phyloP scores from a whole-genome alignment of 2,797 vertebrate species.

The Kryptolebias ocellatus region DNA sequence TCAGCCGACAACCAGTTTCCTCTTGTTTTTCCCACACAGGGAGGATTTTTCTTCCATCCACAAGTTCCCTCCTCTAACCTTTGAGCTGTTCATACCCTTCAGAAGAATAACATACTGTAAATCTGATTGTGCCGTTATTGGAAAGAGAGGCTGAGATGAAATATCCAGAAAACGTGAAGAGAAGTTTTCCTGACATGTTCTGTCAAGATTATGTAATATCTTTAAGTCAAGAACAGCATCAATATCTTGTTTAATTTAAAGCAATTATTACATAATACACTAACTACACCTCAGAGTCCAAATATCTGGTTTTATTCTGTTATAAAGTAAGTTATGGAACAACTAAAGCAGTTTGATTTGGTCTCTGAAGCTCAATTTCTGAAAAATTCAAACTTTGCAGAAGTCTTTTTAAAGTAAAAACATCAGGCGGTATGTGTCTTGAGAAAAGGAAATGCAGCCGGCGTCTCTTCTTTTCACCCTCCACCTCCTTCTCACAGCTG shows the following conservation, averaged over 20 bases:
- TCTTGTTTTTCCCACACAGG: slow-evolving; percentile 33
- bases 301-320: neutral
- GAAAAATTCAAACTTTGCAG: no score
- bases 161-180: slow-evolving; percentile 36
- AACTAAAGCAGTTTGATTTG: neutral
- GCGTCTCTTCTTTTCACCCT: slow-evolving; percentile 24
- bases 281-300: neutral
- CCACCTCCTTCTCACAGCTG: slow-evolving; percentile 52
- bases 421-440: neutral
- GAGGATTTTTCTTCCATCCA: slow-evolving; percentile 42
- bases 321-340: neutral
- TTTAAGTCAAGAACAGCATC: slow-evolving; percentile 1
- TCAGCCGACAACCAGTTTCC: slow-evolving; percentile 31
- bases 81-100: slow-evolving; percentile 38
- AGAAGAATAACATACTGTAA: slow-evolving; percentile 49
- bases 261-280: neutral
- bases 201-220: slow-evolving; percentile 28
- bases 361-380: no score
- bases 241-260: slow-evolving; percentile 18
- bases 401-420: neutral
- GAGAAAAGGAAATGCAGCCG: slow-evolving; percentile 39
- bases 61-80: slow-evolving; percentile 39
- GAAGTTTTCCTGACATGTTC: slow-evolving; percentile 17
- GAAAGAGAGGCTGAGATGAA: slow-evolving; percentile 45
- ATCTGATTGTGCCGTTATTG: slow-evolving; percentile 27